Evolutionary conservation across 2,797 vertebrate species (phyloP), one percentile per base, ranked within the genome.

Genomic region (Picus viridis): DNA sequence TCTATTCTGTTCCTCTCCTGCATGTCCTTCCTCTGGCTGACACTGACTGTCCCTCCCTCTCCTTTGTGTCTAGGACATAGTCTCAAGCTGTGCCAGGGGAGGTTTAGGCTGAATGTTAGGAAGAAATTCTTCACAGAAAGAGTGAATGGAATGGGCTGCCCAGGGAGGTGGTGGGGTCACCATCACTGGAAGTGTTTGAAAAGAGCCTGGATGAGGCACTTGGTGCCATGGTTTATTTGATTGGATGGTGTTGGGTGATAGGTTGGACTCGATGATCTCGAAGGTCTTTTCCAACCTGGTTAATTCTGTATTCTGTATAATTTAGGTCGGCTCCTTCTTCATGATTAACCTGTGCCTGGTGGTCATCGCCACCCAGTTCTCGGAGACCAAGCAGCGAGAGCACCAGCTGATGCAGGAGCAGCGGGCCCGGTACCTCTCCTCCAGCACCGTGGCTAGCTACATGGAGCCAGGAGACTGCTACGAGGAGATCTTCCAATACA

Each of bases 271-370:
- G 39, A 39, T 39, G 39, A 39, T 39, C 39, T 39, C 39, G 39
- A 39, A 39, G 39, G 39, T 39, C 39, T 39, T 39, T 39, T 39
- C 39, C 39, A 39, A 39, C 39, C 39, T 39, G 39, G 39, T 39
- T 39, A 12, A 39, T 39, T 39, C 39, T 39, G 39, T 39, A 39
- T 12, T 39, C 36, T 39, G 36, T 39, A 5, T 39, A 39, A 39
- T 39, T 39, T 97, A 99, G 99, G 99, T 99, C 76, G 99, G 99
- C 82, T 99, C 99, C 51, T 99, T 99, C 98, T 99, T 99, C 98
- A 99, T 99, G 99, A 99, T 99, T 97, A 99, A 99, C 98, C 98
- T 99, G 97, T 99, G 99, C 98, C 98, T 99, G 93, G 99, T 99
- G 90, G 99, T 99, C 96, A 99, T 99, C 23, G 99, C 99, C 88